These are phyloP conservation scores for Asteroscopus sphinx DNA, from an alignment of 2,888 invertebrate genomes.

Conservation along the genomic window DNA sequence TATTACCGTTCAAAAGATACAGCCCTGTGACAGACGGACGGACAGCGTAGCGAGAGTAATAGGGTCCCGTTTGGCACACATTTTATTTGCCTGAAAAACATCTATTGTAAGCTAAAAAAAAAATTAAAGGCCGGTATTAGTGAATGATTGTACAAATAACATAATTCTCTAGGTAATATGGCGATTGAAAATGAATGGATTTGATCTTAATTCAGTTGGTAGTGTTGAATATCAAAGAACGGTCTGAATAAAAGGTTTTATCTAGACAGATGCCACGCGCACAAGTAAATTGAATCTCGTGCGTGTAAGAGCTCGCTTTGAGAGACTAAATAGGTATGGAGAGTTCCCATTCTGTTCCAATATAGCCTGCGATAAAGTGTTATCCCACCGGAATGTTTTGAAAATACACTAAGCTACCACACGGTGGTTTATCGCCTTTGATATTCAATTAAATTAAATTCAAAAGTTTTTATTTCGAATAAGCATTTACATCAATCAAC, in stretches of 20 bases:
- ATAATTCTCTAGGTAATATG: background rate
- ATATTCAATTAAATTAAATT: background rate
- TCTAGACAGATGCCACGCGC: conserved; percentile 42
- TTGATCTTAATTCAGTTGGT: conserved; percentile 15
- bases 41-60: no score
- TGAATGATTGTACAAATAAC: no score
- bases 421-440: background rate
- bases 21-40: no score
- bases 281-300: conserved; percentile 46
- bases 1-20: no score
- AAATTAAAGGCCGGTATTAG: no score
- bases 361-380: conserved; percentile 26
- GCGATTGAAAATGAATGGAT: conserved; percentile 5
- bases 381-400: conserved; percentile 1
- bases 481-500: no score
- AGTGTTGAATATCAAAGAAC: conserved; percentile 19
- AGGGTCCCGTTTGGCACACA: no score
- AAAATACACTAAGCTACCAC: conserved; percentile 3
- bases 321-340: conserved; percentile 36
- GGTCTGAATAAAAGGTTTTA: conserved; percentile 34
- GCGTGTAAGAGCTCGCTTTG: conserved; percentile 44
- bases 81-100: no score
- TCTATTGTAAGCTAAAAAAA: no score
- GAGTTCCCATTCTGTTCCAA: conserved; percentile 28
- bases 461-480: no score